Percentiles rank a stretch among this genome's conserved stretches.
Conservation (phyloP, 2,797 vertebrate species). For the Silurus lanzhouensis region DNA sequence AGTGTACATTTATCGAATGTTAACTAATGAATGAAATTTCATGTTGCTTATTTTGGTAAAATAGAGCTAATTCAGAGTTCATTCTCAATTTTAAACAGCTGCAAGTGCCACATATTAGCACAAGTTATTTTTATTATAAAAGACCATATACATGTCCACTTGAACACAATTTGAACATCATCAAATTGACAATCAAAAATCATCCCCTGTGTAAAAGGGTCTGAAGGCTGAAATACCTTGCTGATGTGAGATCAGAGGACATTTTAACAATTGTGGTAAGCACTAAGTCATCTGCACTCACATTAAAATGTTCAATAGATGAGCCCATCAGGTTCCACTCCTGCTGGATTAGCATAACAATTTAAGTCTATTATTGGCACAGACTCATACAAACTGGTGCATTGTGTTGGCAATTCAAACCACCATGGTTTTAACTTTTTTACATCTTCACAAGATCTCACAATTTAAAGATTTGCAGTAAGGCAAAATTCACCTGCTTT, state of each 20-base stretch:
- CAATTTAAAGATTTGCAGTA: background rate
- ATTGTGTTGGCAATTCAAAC: background rate
- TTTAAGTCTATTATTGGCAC: no score
- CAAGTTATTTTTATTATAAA: background rate
- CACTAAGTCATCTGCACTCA: no score
- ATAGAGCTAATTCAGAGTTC: background rate
- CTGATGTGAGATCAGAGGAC: no score
- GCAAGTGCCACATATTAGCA: background rate
- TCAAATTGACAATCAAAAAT: no score
- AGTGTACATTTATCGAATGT: no score
- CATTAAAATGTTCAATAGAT: no score
- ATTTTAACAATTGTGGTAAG: no score
- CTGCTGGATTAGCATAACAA: no score
- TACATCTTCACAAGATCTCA: background rate
- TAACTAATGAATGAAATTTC: background rate
- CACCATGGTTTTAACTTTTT: background rate
- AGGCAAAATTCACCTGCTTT: background rate
- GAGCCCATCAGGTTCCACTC: no score
- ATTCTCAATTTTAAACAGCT: no score
- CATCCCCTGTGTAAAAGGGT: background rate
- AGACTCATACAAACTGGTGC: background rate
- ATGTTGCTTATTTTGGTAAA: background rate
- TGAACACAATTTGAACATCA: no score
- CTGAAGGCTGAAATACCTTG: no score
- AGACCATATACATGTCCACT: background rate